These are phyloP conservation scores for Chiroxiphia lanceolata DNA, from an alignment of 2,797 vertebrate genomes.

Conservation along the genomic window DNA sequence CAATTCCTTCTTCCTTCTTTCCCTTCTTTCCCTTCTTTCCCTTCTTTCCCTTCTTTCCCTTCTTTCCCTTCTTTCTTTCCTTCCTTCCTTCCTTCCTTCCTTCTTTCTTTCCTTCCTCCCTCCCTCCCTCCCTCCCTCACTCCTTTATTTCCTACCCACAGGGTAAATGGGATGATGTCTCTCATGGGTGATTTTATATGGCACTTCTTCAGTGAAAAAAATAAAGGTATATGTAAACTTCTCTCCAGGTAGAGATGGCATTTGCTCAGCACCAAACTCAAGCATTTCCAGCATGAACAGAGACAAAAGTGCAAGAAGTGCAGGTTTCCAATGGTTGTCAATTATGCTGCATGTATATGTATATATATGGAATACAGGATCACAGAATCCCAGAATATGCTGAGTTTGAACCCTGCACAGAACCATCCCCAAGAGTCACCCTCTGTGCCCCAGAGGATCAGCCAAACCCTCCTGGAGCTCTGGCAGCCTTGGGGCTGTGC, in stretches of 20 bases:
- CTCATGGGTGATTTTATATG: neutral
- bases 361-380: neutral
- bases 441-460: too few species aligned
- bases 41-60: neutral
- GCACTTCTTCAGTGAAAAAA: neutral
- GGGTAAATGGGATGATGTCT: neutral
- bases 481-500: too few species aligned
- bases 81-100: neutral
- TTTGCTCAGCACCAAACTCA: neutral
- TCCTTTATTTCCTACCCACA: neutral
- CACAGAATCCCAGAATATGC: neutral
- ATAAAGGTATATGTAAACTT: neutral
- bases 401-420: neutral
- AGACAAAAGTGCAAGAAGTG: neutral
- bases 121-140: neutral
- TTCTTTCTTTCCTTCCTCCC: neutral
- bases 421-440: too few species aligned
- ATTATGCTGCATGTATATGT: neutral
- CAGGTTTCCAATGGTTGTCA: neutral
- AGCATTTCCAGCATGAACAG: neutral
- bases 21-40: neutral
- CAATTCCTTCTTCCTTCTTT: neutral
- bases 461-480: too few species aligned
- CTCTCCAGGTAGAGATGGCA: neutral
- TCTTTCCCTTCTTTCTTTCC: neutral